Percentiles rank a stretch among this genome's conserved stretches.
These are phyloP conservation scores for Caenorhabditis wallacei DNA, from an alignment of 2,888 invertebrate genomes.

Conservation along the genomic window DNA sequence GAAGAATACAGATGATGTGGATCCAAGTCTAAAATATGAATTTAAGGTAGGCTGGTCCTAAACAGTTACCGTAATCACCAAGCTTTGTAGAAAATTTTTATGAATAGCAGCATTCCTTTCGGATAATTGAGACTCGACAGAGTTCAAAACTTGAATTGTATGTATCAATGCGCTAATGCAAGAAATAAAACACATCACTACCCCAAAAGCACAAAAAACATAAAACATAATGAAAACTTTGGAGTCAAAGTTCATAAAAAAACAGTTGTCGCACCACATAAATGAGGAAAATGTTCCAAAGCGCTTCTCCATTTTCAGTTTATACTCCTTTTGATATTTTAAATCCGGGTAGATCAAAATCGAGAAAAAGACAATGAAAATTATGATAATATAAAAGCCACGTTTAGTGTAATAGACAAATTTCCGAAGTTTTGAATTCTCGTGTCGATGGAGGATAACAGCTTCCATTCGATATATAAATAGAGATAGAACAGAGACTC, in stretches of 20 bases:
- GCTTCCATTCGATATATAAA: constrained; percentile 32
- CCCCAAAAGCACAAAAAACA: neutral
- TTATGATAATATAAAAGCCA: neutral
- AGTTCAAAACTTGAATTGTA: constrained; percentile 5
- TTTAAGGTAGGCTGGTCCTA: no score
- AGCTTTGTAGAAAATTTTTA: constrained; percentile 19
- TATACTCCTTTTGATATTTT: constrained; percentile 24
- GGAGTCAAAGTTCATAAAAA: constrained; percentile 34
- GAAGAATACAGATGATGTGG: constrained; percentile 8
- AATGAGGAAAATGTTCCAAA: constrained; percentile 7
- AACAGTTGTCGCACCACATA: constrained; percentile 38
- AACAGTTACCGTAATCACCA: neutral
- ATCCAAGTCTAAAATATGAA: constrained; percentile 3
- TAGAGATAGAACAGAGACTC: constrained; percentile 9
- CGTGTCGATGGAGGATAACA: neutral
- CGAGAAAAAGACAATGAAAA: neutral
- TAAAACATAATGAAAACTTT: constrained; percentile 6
- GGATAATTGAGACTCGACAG: neutral
- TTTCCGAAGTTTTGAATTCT: neutral
- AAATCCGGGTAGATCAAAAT: constrained; percentile 33
- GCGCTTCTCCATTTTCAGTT: constrained; percentile 16
- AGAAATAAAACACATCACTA: constrained; percentile 6
- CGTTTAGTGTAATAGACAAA: neutral
- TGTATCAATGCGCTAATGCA: neutral
- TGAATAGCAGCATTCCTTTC: constrained; percentile 10